A percentile compares a stretch with the other conserved stretches of the same genome.
These are phyloP conservation scores for Phytoseiulus persimilis DNA, from an alignment of 2,888 invertebrate genomes.

Conservation along the genomic window DNA sequence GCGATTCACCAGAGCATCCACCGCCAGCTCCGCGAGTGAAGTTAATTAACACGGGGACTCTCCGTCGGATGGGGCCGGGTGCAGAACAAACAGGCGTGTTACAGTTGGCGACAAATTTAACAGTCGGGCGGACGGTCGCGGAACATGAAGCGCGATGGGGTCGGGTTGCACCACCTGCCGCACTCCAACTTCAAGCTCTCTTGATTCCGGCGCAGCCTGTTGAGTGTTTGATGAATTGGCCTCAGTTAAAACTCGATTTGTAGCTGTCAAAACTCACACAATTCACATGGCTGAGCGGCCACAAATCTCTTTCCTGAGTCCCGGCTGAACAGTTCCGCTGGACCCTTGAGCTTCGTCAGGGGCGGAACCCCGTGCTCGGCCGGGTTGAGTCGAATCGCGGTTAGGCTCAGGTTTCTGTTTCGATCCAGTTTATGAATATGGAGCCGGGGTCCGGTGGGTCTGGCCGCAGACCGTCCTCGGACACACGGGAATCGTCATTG, in stretches of 20 bases:
- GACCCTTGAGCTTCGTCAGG: not conserved
- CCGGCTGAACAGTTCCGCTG: not conserved
- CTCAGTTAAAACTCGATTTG: not conserved
- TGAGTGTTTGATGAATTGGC: not conserved
- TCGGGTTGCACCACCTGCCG: not conserved
- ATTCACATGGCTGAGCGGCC: no score
- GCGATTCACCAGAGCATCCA: not conserved
- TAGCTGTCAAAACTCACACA: not conserved
- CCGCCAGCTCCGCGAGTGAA: not conserved
- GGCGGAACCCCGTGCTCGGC: not conserved
- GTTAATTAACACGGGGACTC: not conserved
- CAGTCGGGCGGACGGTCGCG: not conserved
- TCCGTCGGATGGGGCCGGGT: not conserved
- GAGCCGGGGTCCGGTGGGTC: not conserved
- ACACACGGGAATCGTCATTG: not conserved
- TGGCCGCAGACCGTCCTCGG: not conserved
- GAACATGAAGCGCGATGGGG: not conserved
- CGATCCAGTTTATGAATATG: not conserved
- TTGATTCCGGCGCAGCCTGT: not conserved
- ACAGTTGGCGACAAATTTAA: not conserved
- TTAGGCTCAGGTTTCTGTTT: not conserved
- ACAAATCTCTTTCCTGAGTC: no score
- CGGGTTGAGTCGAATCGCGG: not conserved
- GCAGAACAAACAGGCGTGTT: not conserved
- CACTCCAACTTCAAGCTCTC: not conserved